Percentiles rank a stretch among this genome's conserved stretches.
phyloP scores from a whole-genome alignment of 2,113 vertebrate genomes.

The Chamaea fasciata region DNA sequence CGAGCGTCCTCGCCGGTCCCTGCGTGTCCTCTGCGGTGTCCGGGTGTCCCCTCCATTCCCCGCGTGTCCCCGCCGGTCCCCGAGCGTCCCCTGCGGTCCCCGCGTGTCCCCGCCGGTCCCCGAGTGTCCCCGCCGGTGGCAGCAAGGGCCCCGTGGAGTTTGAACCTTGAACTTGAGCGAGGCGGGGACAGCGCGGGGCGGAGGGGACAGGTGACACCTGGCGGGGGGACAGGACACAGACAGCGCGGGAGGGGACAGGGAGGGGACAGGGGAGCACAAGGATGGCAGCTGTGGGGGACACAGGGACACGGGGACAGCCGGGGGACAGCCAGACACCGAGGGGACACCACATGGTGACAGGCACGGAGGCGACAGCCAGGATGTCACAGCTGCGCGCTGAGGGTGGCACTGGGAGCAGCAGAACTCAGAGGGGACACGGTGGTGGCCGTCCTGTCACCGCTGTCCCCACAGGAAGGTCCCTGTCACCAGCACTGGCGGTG shows the following conservation, averaged over 20 bases:
- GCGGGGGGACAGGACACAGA: neutral
- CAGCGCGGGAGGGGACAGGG: too few relatives aligned
- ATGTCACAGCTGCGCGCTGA: neutral
- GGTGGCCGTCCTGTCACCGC: neutral
- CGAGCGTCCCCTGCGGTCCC: neutral
- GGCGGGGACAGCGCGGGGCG: neutral
- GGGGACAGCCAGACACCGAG: neutral
- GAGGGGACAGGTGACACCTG: neutral
- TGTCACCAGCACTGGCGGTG: neutral
- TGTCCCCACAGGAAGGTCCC: neutral
- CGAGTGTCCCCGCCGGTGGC: neutral
- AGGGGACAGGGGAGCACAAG: neutral
- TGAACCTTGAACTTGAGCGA: constrained; percentile 29
- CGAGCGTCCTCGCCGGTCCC: neutral
- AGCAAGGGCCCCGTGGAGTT: neutral
- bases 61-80: neutral
- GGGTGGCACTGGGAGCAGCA: neutral
- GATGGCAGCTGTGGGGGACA: too few relatives aligned
- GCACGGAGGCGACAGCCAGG: neutral
- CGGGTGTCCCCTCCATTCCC: neutral
- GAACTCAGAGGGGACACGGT: neutral
- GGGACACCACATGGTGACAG: neutral
- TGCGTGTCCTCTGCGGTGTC: neutral
- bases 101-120: neutral
- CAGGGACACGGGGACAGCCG: too few relatives aligned